These are phyloP conservation scores for Drosophila histrio DNA, from an alignment of 2,888 invertebrate species.

Conservation along the genomic window DNA sequence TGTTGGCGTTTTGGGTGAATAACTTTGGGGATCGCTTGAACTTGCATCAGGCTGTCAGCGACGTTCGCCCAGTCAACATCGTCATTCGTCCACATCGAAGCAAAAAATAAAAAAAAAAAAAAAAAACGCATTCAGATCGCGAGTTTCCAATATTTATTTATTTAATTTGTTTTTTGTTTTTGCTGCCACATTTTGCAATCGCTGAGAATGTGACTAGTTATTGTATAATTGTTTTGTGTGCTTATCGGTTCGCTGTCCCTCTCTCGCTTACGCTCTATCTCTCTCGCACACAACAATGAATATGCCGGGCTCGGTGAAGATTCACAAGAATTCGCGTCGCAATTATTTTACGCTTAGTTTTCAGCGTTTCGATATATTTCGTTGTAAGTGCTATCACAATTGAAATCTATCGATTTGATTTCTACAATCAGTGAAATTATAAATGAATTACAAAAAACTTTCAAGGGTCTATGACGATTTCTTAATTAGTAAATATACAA, in stretches of 20 bases:
- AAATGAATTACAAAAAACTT: neutral
- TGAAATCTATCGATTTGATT: too few species aligned
- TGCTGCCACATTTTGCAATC: neutral
- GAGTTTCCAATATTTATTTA: neutral
- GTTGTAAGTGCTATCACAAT: constrained; percentile 74
- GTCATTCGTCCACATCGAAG: constrained; percentile 34
- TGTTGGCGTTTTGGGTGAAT: constrained; percentile 70
- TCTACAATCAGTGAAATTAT: neutral
- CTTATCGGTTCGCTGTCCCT: neutral
- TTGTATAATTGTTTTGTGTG: neutral
- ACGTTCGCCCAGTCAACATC: constrained; percentile 68
- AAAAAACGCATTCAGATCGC: neutral
- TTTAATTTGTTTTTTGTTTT: neutral
- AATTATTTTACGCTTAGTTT: constrained; percentile 81
- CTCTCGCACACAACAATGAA: constrained; percentile 23
- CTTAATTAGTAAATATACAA: neutral
- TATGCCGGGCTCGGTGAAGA: constrained; percentile 74
- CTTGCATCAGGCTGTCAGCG: constrained; percentile 67
- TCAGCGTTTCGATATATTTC: constrained; percentile 80
- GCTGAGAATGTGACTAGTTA: constrained; percentile 35
- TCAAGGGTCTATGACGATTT: too few species aligned
- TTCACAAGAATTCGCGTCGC: constrained; percentile 77
- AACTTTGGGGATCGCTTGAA: constrained; percentile 67
- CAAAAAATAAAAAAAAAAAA: too few species aligned
- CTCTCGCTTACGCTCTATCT: neutral